Conservation (phyloP, 2,797 vertebrate species). For the Periparus ater region DNA sequence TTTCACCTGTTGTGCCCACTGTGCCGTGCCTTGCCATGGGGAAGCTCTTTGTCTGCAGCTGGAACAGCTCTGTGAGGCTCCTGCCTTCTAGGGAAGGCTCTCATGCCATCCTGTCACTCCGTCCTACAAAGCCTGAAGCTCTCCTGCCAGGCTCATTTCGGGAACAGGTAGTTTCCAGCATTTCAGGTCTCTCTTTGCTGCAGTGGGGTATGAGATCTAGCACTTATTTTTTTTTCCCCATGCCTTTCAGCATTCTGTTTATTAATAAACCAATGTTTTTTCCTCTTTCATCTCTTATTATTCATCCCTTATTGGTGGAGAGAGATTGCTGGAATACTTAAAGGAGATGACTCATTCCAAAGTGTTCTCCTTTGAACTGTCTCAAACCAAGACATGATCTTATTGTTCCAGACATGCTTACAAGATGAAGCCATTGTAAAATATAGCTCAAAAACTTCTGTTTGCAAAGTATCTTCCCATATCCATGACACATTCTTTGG, state of each 20-base stretch:
- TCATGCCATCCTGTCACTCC: neutral
- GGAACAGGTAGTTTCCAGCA: accelerated
- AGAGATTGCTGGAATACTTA: neutral
- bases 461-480: neutral
- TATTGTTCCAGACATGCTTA: neutral
- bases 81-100: neutral
- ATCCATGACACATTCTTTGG: neutral
- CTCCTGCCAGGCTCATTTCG: accelerated
- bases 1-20: neutral
- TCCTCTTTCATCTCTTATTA: neutral
- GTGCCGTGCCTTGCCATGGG: neutral
- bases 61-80: neutral
- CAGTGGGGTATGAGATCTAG: neutral
- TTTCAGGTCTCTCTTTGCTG: neutral
- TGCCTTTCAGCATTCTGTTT: accelerated
- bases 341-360: neutral
- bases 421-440: neutral
- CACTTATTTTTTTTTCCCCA: accelerated
- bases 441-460: neutral
- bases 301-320: neutral
- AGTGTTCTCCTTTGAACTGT: neutral
- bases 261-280: neutral
- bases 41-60: neutral
- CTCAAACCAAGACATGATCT: neutral
- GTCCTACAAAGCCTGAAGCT: neutral